These are phyloP conservation scores for Caprella mutica DNA, from an alignment of 2,888 invertebrate species.

Conservation along the genomic window DNA sequence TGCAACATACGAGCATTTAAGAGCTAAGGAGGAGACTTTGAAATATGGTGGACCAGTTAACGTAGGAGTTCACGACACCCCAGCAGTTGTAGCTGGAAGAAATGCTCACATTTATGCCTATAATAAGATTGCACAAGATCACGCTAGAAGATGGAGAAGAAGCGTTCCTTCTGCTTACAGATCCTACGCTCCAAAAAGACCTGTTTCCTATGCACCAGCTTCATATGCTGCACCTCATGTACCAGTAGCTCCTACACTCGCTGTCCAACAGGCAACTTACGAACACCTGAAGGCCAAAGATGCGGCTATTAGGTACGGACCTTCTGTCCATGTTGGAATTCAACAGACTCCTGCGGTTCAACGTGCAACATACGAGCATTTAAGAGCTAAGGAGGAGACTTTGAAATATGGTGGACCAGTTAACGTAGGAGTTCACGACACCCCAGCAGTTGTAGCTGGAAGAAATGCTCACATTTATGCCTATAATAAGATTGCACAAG, in stretches of 20 bases:
- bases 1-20: slow-evolving; percentile 33
- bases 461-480: neutral
- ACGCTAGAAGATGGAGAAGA: neutral
- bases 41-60: neutral
- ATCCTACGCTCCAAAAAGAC: no score
- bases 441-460: slow-evolving; percentile 2
- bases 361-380: neutral
- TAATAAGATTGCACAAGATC: neutral
- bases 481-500: neutral
- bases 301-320: neutral
- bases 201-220: no score
- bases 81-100: slow-evolving; percentile 2
- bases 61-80: neutral
- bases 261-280: slow-evolving; percentile 32
- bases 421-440: neutral
- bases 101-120: slow-evolving; percentile 4
- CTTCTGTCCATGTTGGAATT: neutral
- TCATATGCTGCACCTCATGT: slow-evolving; percentile 5
- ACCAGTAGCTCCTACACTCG: slow-evolving; percentile 32
- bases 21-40: slow-evolving; percentile 4
- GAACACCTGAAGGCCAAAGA: slow-evolving; percentile 27
- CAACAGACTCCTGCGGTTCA: neutral
- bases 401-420: neutral
- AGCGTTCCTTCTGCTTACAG: neutral
- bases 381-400: slow-evolving; percentile 1